Conservation (phyloP, 2,113 vertebrate genomes). For the Columba livia region DNA sequence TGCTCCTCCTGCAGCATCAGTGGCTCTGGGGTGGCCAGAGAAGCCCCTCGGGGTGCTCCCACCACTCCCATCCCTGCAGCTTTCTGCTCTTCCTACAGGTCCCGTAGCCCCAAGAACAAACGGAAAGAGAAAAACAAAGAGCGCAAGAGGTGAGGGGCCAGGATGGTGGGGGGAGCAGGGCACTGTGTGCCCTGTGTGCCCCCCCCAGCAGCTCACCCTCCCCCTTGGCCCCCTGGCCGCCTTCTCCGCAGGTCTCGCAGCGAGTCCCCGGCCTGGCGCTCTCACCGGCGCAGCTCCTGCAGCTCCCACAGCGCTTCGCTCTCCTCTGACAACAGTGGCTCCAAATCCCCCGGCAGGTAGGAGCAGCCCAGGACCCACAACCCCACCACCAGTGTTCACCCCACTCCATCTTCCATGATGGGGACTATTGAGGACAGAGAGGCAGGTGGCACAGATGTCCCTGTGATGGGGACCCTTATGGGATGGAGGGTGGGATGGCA, state of each 20-base stretch:
- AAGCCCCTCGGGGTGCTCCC: neutral
- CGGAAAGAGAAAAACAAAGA: constrained; percentile 96
- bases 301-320: constrained; percentile 89
- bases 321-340: constrained; percentile 86
- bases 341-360: constrained; percentile 92
- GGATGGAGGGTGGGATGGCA: neutral
- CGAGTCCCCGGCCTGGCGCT: constrained; percentile 84
- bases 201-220: neutral
- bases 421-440: neutral
- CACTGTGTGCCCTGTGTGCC: neutral
- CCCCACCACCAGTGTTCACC: accelerated
- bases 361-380: neutral
- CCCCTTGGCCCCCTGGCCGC: neutral
- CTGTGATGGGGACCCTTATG: neutral
- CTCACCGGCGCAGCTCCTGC: constrained; percentile 88
- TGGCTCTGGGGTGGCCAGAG: neutral
- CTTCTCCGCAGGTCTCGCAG: constrained; percentile 81
- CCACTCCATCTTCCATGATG: accelerated
- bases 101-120: constrained; percentile 92
- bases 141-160: constrained; percentile 86
- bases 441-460: neutral
- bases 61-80: neutral
- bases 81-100: constrained; percentile 76
- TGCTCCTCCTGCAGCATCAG: accelerated
- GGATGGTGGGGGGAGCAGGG: accelerated